A percentile compares a stretch with the other conserved stretches of the same genome.
These are phyloP conservation scores for Oppia nitens DNA, from an alignment of 1,140 invertebrate species.

Conservation along the genomic window DNA sequence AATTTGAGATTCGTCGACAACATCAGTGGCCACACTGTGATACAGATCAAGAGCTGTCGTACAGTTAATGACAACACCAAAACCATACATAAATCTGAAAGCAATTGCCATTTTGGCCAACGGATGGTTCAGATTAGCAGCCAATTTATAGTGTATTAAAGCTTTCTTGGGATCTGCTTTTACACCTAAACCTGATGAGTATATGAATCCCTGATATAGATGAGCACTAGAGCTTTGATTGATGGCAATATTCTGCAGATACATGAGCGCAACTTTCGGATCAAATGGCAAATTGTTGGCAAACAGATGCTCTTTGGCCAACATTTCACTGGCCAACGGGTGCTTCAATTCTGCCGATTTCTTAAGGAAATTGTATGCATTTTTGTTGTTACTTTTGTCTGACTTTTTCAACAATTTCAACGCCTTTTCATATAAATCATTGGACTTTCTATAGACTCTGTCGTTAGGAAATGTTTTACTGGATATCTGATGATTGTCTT, in stretches of 20 bases:
- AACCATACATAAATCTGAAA: conserved; percentile 59
- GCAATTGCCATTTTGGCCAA: conserved; percentile 82
- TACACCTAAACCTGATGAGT: conserved; percentile 67
- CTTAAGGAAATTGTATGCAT: conserved; percentile 45
- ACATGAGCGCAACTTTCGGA: conserved; percentile 49
- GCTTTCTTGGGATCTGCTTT: conserved; percentile 74
- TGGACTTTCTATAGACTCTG: too few species aligned
- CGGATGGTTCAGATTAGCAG: conserved; percentile 67
- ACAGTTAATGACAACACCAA: conserved; percentile 67
- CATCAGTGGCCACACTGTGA: conserved; percentile 70
- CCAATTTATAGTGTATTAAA: conserved; percentile 76
- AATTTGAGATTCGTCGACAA: conserved; percentile 66
- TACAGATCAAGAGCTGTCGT: conserved; percentile 74
- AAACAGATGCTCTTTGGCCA: conserved; percentile 71
- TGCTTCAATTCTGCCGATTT: conserved; percentile 61
- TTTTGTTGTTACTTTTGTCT: neutral
- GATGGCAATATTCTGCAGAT: conserved; percentile 58
- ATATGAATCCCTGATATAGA: conserved; percentile 71
- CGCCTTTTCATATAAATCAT: conserved; percentile 4
- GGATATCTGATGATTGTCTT: too few species aligned
- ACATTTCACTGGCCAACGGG: conserved; percentile 51
- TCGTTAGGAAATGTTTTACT: too few species aligned
- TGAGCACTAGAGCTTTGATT: conserved; percentile 70
- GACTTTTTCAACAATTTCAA: neutral
- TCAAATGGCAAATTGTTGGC: conserved; percentile 54